Conservation (phyloP, 2,113 vertebrate species). For the Galemys pyrenaicus region DNA sequence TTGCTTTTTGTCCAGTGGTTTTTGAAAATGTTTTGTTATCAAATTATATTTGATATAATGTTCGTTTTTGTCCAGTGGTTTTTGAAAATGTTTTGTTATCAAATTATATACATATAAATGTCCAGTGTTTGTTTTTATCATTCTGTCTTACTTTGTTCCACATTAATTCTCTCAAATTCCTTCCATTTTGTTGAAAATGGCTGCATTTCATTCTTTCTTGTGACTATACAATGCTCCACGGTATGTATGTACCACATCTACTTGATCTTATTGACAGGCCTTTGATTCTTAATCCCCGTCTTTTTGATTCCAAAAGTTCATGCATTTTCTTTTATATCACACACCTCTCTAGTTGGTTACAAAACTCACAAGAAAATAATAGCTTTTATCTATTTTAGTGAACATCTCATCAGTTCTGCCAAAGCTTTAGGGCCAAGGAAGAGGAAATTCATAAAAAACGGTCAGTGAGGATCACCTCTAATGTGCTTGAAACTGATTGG, state of each 20-base stretch:
- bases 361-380: neutral
- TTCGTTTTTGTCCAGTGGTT: too few species aligned
- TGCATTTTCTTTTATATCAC: neutral
- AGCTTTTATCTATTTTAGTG: neutral
- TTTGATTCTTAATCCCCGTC: conserved; percentile 1
- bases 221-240: neutral
- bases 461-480: neutral
- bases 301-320: neutral
- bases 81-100: too few species aligned
- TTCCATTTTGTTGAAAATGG: too few species aligned
- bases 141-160: too few species aligned
- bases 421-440: neutral
- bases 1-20: too few species aligned
- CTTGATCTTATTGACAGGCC: neutral
- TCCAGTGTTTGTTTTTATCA: too few species aligned
- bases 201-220: too few species aligned
- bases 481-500: neutral
- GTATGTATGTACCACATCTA: neutral
- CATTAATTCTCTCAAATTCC: too few species aligned
- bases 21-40: too few species aligned
- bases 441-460: neutral
- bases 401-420: neutral
- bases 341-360: neutral
- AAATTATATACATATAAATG: too few species aligned
- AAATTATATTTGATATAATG: too few species aligned